Percentiles rank a stretch among this genome's conserved stretches.
Conservation (phyloP, 2,113 vertebrate species). For the Mastomys natalensis region DNA sequence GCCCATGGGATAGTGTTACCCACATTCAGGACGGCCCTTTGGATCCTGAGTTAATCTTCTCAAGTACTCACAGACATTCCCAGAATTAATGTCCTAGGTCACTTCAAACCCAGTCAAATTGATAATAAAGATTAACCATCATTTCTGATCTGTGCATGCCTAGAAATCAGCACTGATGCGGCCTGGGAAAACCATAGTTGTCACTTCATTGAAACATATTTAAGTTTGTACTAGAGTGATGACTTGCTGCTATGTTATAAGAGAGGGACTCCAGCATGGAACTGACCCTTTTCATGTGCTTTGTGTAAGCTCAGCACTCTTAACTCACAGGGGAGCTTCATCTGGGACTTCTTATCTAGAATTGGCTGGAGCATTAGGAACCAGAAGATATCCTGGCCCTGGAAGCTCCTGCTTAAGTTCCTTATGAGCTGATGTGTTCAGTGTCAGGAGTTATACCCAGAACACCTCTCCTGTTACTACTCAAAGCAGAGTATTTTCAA, state of each 20-base stretch:
- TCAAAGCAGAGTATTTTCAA: not conserved
- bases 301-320: not conserved
- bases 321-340: not conserved
- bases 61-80: not conserved
- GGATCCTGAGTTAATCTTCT: not conserved
- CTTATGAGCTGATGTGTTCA: rapidly evolving
- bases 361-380: not conserved
- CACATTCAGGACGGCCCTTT: not conserved
- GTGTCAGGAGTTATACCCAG: not conserved
- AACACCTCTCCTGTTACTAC: not conserved
- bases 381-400: not conserved
- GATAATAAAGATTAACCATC: not conserved
- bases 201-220: not conserved
- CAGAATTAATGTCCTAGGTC: not conserved
- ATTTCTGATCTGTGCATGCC: too few relatives aligned
- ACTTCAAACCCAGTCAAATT: not conserved
- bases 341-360: not conserved
- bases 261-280: too few relatives aligned
- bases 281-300: rapidly evolving
- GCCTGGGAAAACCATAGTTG: rapidly evolving
- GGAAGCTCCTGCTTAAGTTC: too few relatives aligned
- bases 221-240: not conserved
- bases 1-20: too few relatives aligned
- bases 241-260: not conserved
- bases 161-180: not conserved